phyloP scores from a whole-genome alignment of 2,797 vertebrate genomes.

The Gambelia wislizenii region DNA sequence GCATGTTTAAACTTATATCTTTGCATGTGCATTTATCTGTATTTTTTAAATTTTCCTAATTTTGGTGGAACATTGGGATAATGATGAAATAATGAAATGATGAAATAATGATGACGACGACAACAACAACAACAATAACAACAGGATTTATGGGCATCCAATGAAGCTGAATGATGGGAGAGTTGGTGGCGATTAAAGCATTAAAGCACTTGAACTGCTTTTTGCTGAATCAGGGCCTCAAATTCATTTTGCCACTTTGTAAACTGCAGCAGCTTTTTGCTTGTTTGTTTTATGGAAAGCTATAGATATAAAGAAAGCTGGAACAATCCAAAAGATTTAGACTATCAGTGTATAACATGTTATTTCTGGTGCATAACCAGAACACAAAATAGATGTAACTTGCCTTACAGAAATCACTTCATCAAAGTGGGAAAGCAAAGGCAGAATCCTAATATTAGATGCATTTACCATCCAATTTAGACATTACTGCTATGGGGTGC shows the following conservation, averaged over 20 bases:
- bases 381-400: background rate
- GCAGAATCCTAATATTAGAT: background rate
- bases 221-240: background rate
- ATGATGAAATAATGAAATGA: too few relatives aligned
- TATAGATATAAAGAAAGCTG: background rate
- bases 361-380: background rate
- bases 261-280: background rate
- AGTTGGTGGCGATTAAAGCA: background rate
- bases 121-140: too few relatives aligned
- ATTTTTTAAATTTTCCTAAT: too few relatives aligned
- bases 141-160: too few relatives aligned
- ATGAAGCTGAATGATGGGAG: too few relatives aligned
- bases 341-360: slow-evolving; percentile 29
- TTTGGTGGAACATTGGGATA: too few relatives aligned
- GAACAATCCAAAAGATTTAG: background rate
- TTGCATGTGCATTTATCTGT: too few relatives aligned
- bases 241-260: slow-evolving; percentile 19
- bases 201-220: background rate
- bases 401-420: background rate
- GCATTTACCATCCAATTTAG: too few relatives aligned
- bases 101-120: too few relatives aligned
- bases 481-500: background rate
- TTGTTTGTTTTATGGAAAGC: background rate
- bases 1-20: too few relatives aligned
- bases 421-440: background rate